Base-by-base conservation (phyloP, 1,140 invertebrate genomes). In the Sinonovacula constricta region DNA sequence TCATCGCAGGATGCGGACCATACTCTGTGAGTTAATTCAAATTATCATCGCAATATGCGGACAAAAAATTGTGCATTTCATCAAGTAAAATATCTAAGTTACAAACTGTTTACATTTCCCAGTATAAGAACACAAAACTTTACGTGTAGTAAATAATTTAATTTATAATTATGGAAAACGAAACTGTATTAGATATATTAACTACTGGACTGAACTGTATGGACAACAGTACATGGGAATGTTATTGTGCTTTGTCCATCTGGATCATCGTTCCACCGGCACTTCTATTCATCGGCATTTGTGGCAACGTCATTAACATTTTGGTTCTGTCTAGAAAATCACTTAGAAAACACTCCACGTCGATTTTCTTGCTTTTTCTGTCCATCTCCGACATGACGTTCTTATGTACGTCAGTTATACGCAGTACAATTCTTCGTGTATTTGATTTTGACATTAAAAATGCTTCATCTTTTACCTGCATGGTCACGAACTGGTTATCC, bases 251-350 rank as follows among this genome's bases (percentile, higher is more conserved):
- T 24, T 36, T 30, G 31, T 56, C 51, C n/a, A 3, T 70, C 26
- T 69, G 67, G 67, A 14, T 14, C 10, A 70, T 24, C 2, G 22
- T 70, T 33, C 53, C 67, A 1, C 18, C 28, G 0, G 30, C 26
- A 18, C 33, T 57, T 18, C 15, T 70, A 22, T 0, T 49, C 2
- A 33, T 70, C 15, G 67, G 67, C 5, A 5, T 28, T 22, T 15
- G 34, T 30, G 67, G 67, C 7, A 70, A 70, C 36, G 57, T 57
- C 30, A 14, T 70, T 5, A 70, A 57, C 31, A 56, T 57, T 26
- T 15, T 70, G 10, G 53, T 70, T 3, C 30, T 70, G 12, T 34
- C 67, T 10, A 26, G 67, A 30, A 14, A 4, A 24, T 15, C 26
- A 7, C 22, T 70, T 26, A n/a, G 67, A 22, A 70, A 57, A 24